These are phyloP conservation scores for Drosophila robusta DNA, from an alignment of 2,888 invertebrate genomes.

Conservation along the genomic window DNA sequence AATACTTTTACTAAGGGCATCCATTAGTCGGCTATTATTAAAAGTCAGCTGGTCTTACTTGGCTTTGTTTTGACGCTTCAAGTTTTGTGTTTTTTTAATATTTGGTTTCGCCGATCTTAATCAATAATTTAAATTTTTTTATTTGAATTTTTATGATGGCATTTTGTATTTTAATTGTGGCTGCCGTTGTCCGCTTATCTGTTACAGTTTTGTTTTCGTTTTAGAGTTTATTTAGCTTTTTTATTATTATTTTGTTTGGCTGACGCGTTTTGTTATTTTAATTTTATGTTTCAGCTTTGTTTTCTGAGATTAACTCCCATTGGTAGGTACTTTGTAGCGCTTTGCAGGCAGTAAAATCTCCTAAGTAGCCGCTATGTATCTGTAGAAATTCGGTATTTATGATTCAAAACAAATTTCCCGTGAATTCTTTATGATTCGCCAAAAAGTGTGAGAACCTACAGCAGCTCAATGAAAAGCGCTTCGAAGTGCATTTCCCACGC, in stretches of 20 bases:
- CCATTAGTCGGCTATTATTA: constrained; percentile 20
- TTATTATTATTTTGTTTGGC: constrained; percentile 49
- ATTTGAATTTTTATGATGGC: constrained; percentile 73
- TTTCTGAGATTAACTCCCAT: constrained; percentile 46
- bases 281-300: constrained; percentile 53
- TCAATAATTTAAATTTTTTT: constrained; percentile 79
- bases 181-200: constrained; percentile 31
- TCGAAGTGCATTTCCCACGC: constrained; percentile 68
- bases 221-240: constrained; percentile 34
- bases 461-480: constrained; percentile 7
- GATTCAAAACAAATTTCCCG: constrained; percentile 5
- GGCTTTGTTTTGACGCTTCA: constrained; percentile 55
- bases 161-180: constrained; percentile 61
- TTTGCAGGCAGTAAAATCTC: constrained; percentile 25
- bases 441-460: constrained; percentile 32
- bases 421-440: constrained; percentile 58
- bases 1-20: constrained; percentile 12
- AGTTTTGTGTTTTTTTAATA: constrained; percentile 61
- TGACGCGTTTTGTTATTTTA: constrained; percentile 63
- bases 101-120: constrained; percentile 74
- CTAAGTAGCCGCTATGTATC: constrained; percentile 8
- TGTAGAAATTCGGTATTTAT: background rate
- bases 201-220: constrained; percentile 43
- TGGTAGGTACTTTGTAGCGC: constrained; percentile 53
- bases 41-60: constrained; percentile 8